Percentiles rank a stretch among this genome's conserved stretches.
Evolutionary conservation across 1,140 invertebrate genomes (phyloP).

Genomic region (Homalodisca vitripennis): DNA sequence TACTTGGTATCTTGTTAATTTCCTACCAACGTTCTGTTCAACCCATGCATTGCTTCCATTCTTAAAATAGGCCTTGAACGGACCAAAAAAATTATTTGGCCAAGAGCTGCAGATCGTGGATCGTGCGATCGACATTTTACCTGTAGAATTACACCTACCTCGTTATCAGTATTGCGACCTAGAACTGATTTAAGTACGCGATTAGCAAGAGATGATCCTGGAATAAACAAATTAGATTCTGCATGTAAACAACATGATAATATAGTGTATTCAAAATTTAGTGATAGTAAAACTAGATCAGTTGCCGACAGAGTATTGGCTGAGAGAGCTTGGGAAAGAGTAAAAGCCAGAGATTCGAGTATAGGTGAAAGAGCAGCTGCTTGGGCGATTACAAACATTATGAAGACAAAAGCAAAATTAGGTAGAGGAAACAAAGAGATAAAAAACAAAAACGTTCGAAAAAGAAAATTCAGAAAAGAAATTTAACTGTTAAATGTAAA

Average conservation of each 20-base stretch:
- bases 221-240: conserved; percentile 48
- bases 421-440: conserved; percentile 27
- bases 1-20: no score
- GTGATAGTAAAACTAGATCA: conserved; percentile 44
- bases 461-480: conserved; percentile 13
- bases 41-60: no score
- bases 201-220: conserved; percentile 46
- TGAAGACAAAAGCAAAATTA: conserved; percentile 45
- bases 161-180: conserved; percentile 46
- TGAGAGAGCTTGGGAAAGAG: conserved; percentile 45
- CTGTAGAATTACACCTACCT: conserved; percentile 28
- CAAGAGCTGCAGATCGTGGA: no score
- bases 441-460: background rate
- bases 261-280: conserved; percentile 45
- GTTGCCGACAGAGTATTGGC: conserved; percentile 46
- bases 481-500: background rate
- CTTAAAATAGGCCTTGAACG: no score
- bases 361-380: conserved; percentile 45
- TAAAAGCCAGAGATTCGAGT: conserved; percentile 46
- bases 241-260: conserved; percentile 50
- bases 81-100: no score
- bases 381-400: conserved; percentile 42
- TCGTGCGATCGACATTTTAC: conserved; percentile 13
- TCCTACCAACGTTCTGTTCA: no score
- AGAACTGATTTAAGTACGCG: conserved; percentile 48